Evolutionary conservation across 2,113 vertebrate genomes (phyloP).

Genomic region (Pica pica): DNA sequence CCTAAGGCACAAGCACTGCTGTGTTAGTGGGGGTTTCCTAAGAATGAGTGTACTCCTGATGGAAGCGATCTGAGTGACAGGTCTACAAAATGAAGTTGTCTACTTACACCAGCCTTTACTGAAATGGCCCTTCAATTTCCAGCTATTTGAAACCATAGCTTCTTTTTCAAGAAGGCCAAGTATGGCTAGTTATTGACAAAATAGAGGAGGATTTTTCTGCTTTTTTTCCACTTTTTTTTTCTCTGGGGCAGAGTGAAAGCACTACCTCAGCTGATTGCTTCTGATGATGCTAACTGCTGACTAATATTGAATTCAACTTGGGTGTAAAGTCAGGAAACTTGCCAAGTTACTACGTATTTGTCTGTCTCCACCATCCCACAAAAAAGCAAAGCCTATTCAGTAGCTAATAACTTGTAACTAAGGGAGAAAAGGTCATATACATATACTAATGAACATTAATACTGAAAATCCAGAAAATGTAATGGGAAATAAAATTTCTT

Average conservation of each 20-base stretch:
- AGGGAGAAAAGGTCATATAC: background rate
- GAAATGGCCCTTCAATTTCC: slow-evolving; percentile 21
- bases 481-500: background rate
- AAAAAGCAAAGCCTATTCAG: background rate
- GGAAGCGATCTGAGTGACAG: background rate
- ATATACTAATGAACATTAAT: background rate
- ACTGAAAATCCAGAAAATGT: background rate
- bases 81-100: slow-evolving; percentile 4
- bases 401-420: background rate
- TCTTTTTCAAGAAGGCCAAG: background rate
- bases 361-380: background rate
- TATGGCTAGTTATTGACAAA: slow-evolving; percentile 4
- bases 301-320: background rate
- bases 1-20: background rate
- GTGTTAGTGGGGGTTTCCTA: background rate
- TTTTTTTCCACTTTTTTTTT: background rate
- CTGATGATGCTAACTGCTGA: background rate
- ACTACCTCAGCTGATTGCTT: background rate
- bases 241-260: background rate
- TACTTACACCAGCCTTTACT: background rate
- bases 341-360: background rate
- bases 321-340: background rate
- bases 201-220: background rate
- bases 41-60: background rate
- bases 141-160: slow-evolving; percentile 1